Evolutionary conservation across 2,888 invertebrate genomes (phyloP).

Genomic region (Drosophila koepferae): DNA sequence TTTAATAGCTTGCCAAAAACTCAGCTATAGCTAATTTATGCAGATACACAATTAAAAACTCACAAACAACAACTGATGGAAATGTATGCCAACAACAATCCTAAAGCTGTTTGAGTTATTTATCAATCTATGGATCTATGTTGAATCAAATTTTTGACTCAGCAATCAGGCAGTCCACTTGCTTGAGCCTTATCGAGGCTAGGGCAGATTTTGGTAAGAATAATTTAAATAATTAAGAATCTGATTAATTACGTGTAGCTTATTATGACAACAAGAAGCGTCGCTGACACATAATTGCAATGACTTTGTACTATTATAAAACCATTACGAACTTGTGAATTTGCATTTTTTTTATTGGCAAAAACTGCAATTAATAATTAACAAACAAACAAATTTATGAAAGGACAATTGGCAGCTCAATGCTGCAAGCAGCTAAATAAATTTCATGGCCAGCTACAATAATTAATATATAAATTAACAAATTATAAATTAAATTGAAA

Average conservation of each 20-base stretch:
- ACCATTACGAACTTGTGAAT: conserved; percentile 19
- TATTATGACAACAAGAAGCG: conserved; percentile 30
- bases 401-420: conserved; percentile 12
- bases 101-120: conserved; percentile 32
- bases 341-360: conserved; percentile 29
- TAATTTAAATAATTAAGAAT: conserved; percentile 41
- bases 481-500: background rate
- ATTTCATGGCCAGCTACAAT: conserved; percentile 16
- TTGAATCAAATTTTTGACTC: conserved; percentile 31
- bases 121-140: conserved; percentile 35
- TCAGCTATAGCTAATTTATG: conserved; percentile 52
- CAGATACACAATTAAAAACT: conserved; percentile 37
- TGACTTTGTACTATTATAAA: conserved; percentile 40
- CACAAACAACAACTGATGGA: conserved; percentile 25
- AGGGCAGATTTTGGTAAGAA: conserved; percentile 52
- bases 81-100: conserved; percentile 40
- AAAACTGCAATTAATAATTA: conserved; percentile 13
- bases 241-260: conserved; percentile 30
- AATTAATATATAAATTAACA: background rate
- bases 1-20: conserved; percentile 65
- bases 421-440: background rate
- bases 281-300: conserved; percentile 32
- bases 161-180: conserved; percentile 34
- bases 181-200: conserved; percentile 21
- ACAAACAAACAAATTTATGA: background rate